Base-by-base conservation (phyloP, 1,140 invertebrate genomes). In the Drosophila yakuba region DNA sequence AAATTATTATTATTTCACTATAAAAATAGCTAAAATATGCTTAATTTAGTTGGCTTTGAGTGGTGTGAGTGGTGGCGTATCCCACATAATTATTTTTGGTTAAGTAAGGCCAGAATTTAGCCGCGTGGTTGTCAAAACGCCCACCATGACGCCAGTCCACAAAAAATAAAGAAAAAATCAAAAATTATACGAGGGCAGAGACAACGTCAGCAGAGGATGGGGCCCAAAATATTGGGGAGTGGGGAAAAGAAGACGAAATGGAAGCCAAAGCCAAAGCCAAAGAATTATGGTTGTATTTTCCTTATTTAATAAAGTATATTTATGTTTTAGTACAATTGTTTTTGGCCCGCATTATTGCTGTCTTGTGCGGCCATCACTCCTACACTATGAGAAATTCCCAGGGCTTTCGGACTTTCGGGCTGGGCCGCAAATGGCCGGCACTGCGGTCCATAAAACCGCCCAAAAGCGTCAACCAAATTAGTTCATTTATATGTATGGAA, bases 21-120 rank as follows among this genome's bases (percentile, higher is more conserved):
- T 84, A 89, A 83, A 88, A 88, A 89, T 88, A 88, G 80, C 84
- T 74, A 80, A 89, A 80, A 88, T 89, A 88, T 88, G 84, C 84
- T 89, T 89, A 84, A 88, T 89, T 89, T 88, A 89, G 84, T 88
- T 78, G 63, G 41, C 66, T 35, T 17, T 36, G n/a, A n/a, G 20
- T 20, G 51, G 25, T 48, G 39, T 55, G 38, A 55, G 44, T 71
- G 51, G 36, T 59, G 57, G 12, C 15, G 72, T 74, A 84, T 88
- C 84, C 84, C 84, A 88, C 84, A 89, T 89, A 88, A 89, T 84
- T 88, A 88, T 88, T 88, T 88, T 52, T 83, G 60, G 64, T 86
- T 88, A 86, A 86, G 79, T 78, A 83, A 88, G 64, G 60, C 57
- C 78, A 63, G 57, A 68, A 61, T 69, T 39, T 64, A 48, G 68